These are phyloP conservation scores for Drosophila mimica DNA, from an alignment of 2,888 invertebrate species.

Conservation along the genomic window DNA sequence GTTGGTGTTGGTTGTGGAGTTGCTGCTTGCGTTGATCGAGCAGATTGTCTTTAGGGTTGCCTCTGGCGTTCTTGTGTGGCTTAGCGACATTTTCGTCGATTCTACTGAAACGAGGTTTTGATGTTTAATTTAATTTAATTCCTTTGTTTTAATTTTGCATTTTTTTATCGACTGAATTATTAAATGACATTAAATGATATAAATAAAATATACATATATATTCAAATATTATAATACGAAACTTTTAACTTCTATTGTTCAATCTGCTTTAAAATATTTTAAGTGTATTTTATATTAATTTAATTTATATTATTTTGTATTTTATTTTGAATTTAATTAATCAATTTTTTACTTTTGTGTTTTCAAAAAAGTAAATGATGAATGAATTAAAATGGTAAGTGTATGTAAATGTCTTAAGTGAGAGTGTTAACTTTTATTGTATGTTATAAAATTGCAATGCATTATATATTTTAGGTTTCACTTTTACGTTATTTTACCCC, in stretches of 20 bases:
- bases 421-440: not conserved
- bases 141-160: no score
- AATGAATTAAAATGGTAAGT: not conserved
- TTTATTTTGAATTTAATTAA: no score
- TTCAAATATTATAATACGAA: no score
- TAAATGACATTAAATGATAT: not conserved
- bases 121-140: not conserved
- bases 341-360: no score
- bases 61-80: slow-evolving; percentile 15
- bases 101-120: slow-evolving; percentile 36
- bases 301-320: no score
- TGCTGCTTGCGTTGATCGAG: slow-evolving; percentile 14
- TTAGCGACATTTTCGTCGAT: slow-evolving; percentile 66
- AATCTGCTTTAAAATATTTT: no score
- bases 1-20: slow-evolving; percentile 8
- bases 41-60: slow-evolving; percentile 21
- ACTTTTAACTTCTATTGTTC: no score
- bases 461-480: not conserved
- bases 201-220: no score
- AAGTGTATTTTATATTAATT: no score
- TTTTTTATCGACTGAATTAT: not conserved
- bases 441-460: not conserved
- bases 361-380: no score
- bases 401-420: not conserved
- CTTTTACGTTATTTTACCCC: not conserved